Conservation (phyloP, 2,113 vertebrate genomes). For the Catharus bicknelli region DNA sequence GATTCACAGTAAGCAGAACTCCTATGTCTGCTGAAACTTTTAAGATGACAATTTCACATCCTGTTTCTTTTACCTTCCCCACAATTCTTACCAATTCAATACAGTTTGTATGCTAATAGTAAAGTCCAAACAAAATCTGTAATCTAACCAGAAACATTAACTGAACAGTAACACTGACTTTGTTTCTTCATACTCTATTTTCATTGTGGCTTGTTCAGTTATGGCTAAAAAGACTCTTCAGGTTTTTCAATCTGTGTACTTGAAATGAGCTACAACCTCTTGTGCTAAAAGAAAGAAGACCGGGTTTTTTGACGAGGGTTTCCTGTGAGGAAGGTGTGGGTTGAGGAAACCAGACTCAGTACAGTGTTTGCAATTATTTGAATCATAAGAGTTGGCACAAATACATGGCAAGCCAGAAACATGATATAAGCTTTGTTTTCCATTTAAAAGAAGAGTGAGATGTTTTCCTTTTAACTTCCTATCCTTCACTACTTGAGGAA, state of each 20-base stretch:
- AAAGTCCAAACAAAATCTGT: not conserved
- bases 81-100: not conserved
- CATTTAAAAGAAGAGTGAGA: not conserved
- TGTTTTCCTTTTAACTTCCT: not conserved
- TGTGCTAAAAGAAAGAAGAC: not conserved
- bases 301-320: not conserved
- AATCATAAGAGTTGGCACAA: not conserved
- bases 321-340: not conserved
- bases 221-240: not conserved
- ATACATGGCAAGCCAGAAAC: not conserved
- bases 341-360: not conserved
- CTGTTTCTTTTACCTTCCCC: not conserved
- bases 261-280: not conserved
- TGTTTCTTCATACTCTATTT: not conserved
- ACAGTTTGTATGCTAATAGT: not conserved
- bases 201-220: not conserved
- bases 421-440: not conserved
- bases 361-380: not conserved
- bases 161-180: not conserved
- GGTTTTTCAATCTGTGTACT: not conserved
- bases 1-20: not conserved
- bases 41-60: not conserved
- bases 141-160: not conserved
- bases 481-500: not conserved
- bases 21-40: not conserved